These are phyloP conservation scores for Rhinophrynus dorsalis DNA, from an alignment of 2,797 vertebrate genomes.

Conservation along the genomic window DNA sequence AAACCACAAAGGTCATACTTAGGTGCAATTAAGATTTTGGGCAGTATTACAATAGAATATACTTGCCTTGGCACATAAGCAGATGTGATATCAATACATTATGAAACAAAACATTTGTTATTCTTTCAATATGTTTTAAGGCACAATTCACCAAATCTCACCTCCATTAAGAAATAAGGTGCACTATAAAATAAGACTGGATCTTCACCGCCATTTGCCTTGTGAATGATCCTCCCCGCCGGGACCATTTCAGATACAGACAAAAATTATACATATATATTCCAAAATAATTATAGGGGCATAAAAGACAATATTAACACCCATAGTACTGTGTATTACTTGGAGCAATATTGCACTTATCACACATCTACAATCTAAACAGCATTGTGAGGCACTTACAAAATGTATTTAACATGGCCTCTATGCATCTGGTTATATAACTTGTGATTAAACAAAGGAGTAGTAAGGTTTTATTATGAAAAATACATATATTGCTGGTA, in stretches of 20 bases:
- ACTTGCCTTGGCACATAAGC: too few relatives aligned
- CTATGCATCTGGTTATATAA: not conserved
- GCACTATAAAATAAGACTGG: slow-evolving; percentile 6
- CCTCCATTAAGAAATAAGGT: slow-evolving; percentile 29
- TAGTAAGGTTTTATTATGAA: too few relatives aligned
- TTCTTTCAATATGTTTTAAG: slow-evolving; percentile 40
- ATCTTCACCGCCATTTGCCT: not conserved
- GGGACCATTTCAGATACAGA: too few relatives aligned
- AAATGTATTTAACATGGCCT: not conserved
- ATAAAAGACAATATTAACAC: not conserved
- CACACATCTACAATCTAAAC: not conserved
- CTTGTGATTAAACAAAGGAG: too few relatives aligned
- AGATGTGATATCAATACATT: not conserved
- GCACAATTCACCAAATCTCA: slow-evolving; percentile 33
- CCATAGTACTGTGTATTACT: not conserved
- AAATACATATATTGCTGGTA: too few relatives aligned
- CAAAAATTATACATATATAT: slow-evolving; percentile 4
- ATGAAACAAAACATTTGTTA: not conserved
- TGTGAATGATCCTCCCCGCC: too few relatives aligned
- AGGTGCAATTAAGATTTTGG: not conserved
- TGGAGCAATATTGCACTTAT: not conserved
- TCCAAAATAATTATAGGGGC: too few relatives aligned
- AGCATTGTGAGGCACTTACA: too few relatives aligned
- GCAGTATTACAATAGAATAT: too few relatives aligned
- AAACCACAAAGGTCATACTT: not conserved